Base-by-base conservation (phyloP, 2,797 vertebrate genomes). In the Manis pentadactyla region DNA sequence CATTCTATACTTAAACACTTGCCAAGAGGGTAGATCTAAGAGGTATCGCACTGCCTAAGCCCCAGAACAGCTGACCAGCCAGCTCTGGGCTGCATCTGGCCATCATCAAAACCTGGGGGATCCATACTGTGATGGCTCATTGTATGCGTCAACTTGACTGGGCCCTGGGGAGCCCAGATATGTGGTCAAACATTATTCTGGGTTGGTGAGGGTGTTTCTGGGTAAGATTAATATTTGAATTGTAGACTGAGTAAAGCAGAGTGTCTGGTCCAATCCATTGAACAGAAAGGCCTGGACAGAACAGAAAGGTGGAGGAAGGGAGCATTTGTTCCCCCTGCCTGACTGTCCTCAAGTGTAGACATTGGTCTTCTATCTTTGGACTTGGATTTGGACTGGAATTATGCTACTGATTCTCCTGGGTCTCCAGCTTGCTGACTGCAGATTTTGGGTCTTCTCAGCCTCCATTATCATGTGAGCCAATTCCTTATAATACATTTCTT, bases 51-150 rank as follows among this genome's bases (percentile, higher is more conserved):
- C 42, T 23, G 49, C 31, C 81, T 0, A 23, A 71, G 13, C 64
- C 14, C 5, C 39, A 34, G 19, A n/a, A 15, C 12, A 5, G 66
- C 7, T 7, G 17, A 51, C 14, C 15, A 15, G 73, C 25, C 31
- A 55, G 4, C 55, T 66, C 13, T 2, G 1, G 37, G 39, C 12
- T 12, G 13, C 2, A 0, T 0, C 8, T 2, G 53, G 42, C 75
- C 14, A 15, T 53, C 19, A 0, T 3, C 2, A 21, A 7, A 25
- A 34, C 17, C 90, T 9, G n/a, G 61, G n/a, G 51, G 31, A 6
- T 51, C n/a, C 21, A 1, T 17, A n/a, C 2, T 4, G 29, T 5
- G 77, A 57, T 0, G 51, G 14, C 7, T 53, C 12, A 53, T 18
- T 68, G 31, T 39, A 1, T 19, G 37, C 23, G 17, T 66, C 0